Conservation (phyloP, 2,113 vertebrate species). For the Collichthys lucidus region DNA sequence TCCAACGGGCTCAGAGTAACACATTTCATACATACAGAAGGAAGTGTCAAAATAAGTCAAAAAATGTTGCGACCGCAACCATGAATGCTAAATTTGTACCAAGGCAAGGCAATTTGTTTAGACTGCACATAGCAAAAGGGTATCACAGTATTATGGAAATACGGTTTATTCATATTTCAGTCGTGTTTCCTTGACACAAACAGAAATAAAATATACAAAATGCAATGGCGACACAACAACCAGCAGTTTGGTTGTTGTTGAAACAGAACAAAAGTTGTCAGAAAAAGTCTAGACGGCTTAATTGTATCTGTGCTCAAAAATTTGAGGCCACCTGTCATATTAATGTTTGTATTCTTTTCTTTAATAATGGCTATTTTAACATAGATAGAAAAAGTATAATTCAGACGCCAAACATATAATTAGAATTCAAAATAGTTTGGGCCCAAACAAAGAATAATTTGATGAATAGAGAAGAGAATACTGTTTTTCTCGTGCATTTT, state of each 20-base stretch:
- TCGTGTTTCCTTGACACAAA: neutral
- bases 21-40: neutral
- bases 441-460: too few relatives aligned
- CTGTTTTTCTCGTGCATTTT: too few relatives aligned
- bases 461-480: too few relatives aligned
- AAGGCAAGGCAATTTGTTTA: neutral
- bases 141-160: neutral
- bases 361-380: too few relatives aligned
- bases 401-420: too few relatives aligned
- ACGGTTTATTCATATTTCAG: neutral
- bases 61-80: neutral
- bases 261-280: neutral
- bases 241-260: too few relatives aligned
- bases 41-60: neutral
- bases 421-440: too few relatives aligned
- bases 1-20: neutral
- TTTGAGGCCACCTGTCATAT: too few relatives aligned
- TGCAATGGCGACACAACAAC: neutral
- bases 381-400: too few relatives aligned
- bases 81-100: neutral
- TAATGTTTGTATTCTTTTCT: too few relatives aligned
- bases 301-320: too few relatives aligned
- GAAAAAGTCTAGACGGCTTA: neutral
- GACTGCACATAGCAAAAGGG: neutral
- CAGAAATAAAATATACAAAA: neutral